A percentile compares a stretch with the other conserved stretches of the same genome.
These are phyloP conservation scores for Volucella zonaria DNA, from an alignment of 2,888 invertebrate species.

Conservation along the genomic window DNA sequence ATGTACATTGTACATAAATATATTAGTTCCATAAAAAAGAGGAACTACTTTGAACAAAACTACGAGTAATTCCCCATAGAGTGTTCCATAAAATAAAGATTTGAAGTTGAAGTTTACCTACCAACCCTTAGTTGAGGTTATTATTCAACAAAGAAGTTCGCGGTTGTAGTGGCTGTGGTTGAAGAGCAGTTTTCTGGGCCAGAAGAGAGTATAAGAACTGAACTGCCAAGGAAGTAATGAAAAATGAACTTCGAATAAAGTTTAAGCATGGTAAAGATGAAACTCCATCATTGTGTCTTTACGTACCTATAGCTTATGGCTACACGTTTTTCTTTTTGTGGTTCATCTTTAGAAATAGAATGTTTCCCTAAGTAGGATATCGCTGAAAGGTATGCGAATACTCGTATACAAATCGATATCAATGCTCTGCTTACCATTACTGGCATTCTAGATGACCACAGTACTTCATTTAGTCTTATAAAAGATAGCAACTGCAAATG, in stretches of 20 bases:
- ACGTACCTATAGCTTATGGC: conserved; percentile 41
- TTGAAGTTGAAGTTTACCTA: conserved; percentile 56
- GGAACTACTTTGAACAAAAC: conserved; percentile 4
- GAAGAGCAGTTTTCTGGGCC: neutral
- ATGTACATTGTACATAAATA: no score
- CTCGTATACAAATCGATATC: no score
- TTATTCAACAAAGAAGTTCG: conserved; percentile 68
- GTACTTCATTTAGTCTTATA: no score
- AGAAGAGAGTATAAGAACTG: neutral
- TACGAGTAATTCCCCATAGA: conserved; percentile 29
- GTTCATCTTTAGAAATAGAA: neutral
- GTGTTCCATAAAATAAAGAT: conserved; percentile 42
- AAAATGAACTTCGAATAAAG: conserved; percentile 62
- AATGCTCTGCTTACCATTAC: no score
- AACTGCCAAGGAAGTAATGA: conserved; percentile 41
- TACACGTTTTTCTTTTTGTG: conserved; percentile 4
- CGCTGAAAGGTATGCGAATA: no score
- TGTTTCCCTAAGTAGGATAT: neutral
- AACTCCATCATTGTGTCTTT: conserved; percentile 54
- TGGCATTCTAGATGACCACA: no score
- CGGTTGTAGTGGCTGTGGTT: conserved; percentile 42
- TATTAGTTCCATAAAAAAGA: conserved; percentile 2
- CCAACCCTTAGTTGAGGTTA: conserved; percentile 51
- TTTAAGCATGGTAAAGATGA: conserved; percentile 53
- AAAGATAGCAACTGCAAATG: no score